Percentiles rank a stretch among this genome's conserved stretches.
Conservation (phyloP, 2,888 invertebrate genomes). For the Elmis aenea region DNA sequence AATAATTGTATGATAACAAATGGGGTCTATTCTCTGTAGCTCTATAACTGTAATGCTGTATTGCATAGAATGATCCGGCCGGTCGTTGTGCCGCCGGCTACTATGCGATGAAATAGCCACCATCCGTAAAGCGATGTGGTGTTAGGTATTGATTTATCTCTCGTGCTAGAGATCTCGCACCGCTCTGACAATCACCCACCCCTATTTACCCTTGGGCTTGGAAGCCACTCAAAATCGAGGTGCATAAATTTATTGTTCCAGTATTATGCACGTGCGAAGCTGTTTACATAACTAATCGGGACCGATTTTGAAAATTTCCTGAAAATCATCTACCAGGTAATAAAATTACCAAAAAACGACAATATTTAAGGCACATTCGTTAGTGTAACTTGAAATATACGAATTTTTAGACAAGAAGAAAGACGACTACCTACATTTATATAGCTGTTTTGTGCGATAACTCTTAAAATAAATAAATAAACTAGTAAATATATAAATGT, state of each 20-base stretch:
- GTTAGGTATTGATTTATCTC: slow-evolving; percentile 39
- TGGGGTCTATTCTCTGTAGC: slow-evolving; percentile 7
- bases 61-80: slow-evolving; percentile 5
- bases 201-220: slow-evolving; percentile 28
- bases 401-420: too few species aligned
- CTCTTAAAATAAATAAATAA: too few species aligned
- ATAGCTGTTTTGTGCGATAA: too few species aligned
- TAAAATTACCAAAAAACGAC: too few species aligned
- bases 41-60: slow-evolving; percentile 7
- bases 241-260: slow-evolving; percentile 37
- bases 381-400: too few species aligned
- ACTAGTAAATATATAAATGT: too few species aligned
- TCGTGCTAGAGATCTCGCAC: slow-evolving; percentile 30
- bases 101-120: slow-evolving; percentile 30
- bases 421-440: too few species aligned
- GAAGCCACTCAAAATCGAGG: slow-evolving; percentile 37
- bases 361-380: too few species aligned
- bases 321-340: too few species aligned
- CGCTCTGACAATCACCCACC: slow-evolving; percentile 28
- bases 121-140: slow-evolving; percentile 34
- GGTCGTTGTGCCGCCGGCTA: slow-evolving; percentile 15
- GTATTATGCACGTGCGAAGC: slow-evolving; percentile 33
- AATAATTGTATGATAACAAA: slow-evolving; percentile 8
- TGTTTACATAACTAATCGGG: slow-evolving; percentile 34
- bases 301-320: not conserved